Base-by-base conservation (phyloP, 2,888 invertebrate species). In the Mesochorus sp. region DNA sequence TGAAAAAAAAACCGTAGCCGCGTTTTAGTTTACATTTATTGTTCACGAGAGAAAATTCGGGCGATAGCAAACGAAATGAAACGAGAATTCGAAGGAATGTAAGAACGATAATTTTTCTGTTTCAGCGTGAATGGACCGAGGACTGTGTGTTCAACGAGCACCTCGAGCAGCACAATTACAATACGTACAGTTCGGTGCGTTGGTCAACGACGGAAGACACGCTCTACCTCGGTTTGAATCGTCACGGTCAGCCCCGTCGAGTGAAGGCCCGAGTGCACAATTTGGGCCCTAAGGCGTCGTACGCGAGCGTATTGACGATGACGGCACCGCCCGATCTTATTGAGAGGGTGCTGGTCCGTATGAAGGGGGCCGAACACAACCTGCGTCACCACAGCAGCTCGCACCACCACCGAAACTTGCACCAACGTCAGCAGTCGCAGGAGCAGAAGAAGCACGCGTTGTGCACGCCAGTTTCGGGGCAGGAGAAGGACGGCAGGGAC, bases 131-230 rank as follows among this genome's bases (percentile, higher is more conserved):
- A 91, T 96, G 95, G 93, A 95, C 94, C 89, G 93, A 92, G 86
- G 95, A 95, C 88, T 97, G 97, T 93, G 94, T 96, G 91, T 96
- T 97, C 94, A 95, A 96, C 92, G 97, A 97, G 92, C 95, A 94
- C 90, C 94, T 96, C 91, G 96, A 95, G 91, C 94, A 95, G 91
- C 95, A 96, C 91, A 94, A 96, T 91, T 97, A 96, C 93, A 97
- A 96, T 91, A 96, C 95, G 74, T 97, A 97, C 92, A 95, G 96
- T 87, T 95, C 95, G 85, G 93, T 93, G 79, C 94, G 95, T 90
- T 94, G 95, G 92, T 95, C 95, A 78, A 93, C 94, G 85, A 92
- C 93, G 89, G 94, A 94, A 86, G 90, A 91, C 74, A 95, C 95
- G 61, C 92, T 94, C 83, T 97, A 95, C 92, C 92, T 97, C 91